phyloP scores from a whole-genome alignment of 2,888 invertebrate species.

The Metellina segmentata region DNA sequence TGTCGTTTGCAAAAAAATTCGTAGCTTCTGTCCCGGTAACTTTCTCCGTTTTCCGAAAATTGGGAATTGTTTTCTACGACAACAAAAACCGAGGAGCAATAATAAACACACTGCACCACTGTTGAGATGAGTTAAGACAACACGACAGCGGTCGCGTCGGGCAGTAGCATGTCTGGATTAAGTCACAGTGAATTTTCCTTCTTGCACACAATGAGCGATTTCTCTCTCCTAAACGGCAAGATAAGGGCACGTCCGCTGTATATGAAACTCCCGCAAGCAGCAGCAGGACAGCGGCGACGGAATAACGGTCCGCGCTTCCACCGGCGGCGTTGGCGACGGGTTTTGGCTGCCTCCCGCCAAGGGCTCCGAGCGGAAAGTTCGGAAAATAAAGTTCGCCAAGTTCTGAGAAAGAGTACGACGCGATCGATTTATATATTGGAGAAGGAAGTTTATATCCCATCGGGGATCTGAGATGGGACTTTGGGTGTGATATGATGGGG shows the following conservation, averaged over 20 bases:
- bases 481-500: slow-evolving; percentile 4
- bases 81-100: background rate
- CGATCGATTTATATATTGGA: slow-evolving; percentile 24
- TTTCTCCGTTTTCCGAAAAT: background rate
- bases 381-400: slow-evolving; percentile 60
- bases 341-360: slow-evolving; percentile 50
- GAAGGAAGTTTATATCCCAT: slow-evolving; percentile 41
- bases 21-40: background rate
- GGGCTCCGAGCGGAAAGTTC: slow-evolving; percentile 35
- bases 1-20: background rate
- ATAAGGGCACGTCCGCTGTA: background rate
- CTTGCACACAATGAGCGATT: too few species aligned
- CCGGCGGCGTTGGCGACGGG: slow-evolving; percentile 27
- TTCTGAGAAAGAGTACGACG: background rate
- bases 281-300: slow-evolving; percentile 34
- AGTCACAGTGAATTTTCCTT: too few species aligned
- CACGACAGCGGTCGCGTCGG: background rate
- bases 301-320: slow-evolving; percentile 8
- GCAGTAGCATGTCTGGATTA: too few species aligned
- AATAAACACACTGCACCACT: background rate
- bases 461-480: slow-evolving; percentile 16
- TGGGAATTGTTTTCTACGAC: background rate
- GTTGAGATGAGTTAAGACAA: background rate
- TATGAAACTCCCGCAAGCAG: slow-evolving; percentile 17
- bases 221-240: background rate